Conservation (phyloP, 2,888 invertebrate genomes). For the Spilosoma lubricipeda region DNA sequence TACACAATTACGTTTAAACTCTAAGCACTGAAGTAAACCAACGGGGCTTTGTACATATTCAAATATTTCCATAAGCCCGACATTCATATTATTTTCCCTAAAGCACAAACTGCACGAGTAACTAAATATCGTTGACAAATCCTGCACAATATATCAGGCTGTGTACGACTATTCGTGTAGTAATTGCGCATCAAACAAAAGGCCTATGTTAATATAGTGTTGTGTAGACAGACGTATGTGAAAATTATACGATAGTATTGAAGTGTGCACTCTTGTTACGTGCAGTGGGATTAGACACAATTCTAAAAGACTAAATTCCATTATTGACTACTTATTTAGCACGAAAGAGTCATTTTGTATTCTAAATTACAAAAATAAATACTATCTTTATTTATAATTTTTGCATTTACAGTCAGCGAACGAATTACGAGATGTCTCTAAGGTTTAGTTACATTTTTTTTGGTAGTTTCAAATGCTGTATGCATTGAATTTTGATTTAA, state of each 20-base stretch:
- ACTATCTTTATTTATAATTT: background rate
- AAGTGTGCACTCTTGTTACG: conserved; percentile 39
- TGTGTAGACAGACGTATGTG: conserved; percentile 81
- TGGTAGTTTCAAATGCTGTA: background rate
- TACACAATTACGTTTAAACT: background rate
- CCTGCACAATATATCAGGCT: conserved; percentile 64
- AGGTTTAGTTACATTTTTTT: background rate
- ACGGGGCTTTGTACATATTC: conserved; percentile 18
- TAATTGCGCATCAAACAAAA: conserved; percentile 82
- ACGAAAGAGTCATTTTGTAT: background rate
- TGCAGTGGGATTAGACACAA: conserved; percentile 32
- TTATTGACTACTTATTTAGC: background rate
- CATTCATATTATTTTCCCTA: conserved; percentile 28
- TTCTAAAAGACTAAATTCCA: background rate
- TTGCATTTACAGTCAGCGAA: background rate
- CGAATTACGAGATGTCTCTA: background rate
- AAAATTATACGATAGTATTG: conserved; percentile 79
- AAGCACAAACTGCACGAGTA: conserved; percentile 45
- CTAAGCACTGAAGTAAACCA: conserved; percentile 11
- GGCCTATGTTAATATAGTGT: conserved; percentile 78
- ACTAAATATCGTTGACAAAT: conserved; percentile 73
- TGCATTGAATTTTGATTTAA: background rate
- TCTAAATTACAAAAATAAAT: background rate
- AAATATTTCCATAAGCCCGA: conserved; percentile 32
- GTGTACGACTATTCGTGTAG: conserved; percentile 44